Conservation (phyloP, 2,797 vertebrate species). For the Smutsia temminckii region DNA sequence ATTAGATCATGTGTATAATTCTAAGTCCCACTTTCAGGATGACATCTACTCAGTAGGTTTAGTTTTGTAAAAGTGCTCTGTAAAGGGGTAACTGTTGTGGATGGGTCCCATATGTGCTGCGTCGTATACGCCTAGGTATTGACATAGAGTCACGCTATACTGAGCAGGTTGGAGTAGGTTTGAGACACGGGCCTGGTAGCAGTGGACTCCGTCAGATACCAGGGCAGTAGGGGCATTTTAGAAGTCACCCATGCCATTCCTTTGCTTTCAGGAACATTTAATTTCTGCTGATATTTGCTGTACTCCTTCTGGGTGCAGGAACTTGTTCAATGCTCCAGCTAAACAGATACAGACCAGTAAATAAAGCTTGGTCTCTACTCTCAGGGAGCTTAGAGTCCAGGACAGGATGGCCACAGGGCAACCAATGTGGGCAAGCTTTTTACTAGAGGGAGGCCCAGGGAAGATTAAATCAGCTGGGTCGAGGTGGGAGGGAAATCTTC, state of each 20-base stretch:
- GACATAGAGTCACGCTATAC: background rate
- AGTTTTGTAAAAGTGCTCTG: background rate
- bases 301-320: background rate
- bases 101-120: background rate
- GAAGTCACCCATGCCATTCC: background rate
- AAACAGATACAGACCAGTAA: background rate
- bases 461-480: background rate
- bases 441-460: background rate
- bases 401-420: background rate
- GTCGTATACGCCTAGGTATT: background rate
- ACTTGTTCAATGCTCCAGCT: background rate
- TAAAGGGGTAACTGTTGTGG: background rate
- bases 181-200: background rate
- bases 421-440: background rate
- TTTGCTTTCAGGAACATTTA: background rate
- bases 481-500: background rate
- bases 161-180: background rate
- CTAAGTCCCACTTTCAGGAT: background rate
- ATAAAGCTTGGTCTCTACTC: background rate
- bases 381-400: background rate
- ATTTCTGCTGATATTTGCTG: background rate
- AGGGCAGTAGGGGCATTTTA: background rate
- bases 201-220: too few species aligned
- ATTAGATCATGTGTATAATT: background rate
- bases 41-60: background rate